A percentile compares a stretch with the other conserved stretches of the same genome.
Conservation (phyloP, 2,888 invertebrate genomes). For the Neoitamus cyanurus region DNA sequence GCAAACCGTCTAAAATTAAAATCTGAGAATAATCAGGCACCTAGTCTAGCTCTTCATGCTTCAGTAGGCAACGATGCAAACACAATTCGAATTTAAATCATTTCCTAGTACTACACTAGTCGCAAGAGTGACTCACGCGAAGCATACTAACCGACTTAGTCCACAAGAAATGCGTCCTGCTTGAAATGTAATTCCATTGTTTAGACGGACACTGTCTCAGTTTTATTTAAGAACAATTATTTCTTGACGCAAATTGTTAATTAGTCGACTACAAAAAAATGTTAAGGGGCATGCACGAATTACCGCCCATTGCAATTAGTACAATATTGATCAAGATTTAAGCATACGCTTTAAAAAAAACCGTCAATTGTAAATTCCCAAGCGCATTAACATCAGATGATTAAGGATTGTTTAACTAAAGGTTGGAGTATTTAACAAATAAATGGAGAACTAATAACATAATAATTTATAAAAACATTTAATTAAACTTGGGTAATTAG, state of each 20-base stretch:
- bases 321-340: neutral
- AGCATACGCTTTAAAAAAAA: neutral
- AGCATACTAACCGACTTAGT: neutral
- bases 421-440: neutral
- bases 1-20: neutral
- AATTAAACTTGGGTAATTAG: no score
- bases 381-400: neutral
- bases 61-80: neutral
- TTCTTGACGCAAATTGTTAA: neutral
- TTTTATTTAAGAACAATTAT: neutral
- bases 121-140: neutral
- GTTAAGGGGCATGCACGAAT: neutral
- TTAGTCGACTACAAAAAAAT: neutral
- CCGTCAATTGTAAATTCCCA: neutral
- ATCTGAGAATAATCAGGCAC: neutral
- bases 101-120: neutral
- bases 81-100: neutral
- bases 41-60: neutral
- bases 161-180: neutral
- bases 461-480: neutral
- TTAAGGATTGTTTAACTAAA: neutral
- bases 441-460: neutral
- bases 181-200: conserved; percentile 1
- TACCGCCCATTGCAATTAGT: neutral
- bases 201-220: neutral